phyloP scores from a whole-genome alignment of 1,140 invertebrate species.

The Nasonia vitripennis region DNA sequence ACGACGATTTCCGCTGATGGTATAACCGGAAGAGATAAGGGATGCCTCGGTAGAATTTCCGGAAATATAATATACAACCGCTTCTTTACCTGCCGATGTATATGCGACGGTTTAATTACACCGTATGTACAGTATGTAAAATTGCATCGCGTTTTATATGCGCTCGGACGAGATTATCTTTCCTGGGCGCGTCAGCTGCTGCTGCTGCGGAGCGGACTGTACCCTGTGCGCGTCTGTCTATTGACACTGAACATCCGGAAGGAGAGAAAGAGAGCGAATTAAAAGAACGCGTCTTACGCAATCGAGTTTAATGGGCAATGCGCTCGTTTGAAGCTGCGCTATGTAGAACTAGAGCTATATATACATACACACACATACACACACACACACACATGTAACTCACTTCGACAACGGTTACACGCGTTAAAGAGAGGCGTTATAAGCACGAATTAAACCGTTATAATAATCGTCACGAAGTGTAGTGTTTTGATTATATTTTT shows the following conservation, averaged over 20 bases:
- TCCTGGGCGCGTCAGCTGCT: conserved; percentile 13
- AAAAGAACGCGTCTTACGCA: conserved; percentile 36
- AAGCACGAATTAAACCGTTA: too few relatives aligned
- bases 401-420: too few relatives aligned
- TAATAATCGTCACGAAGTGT: too few relatives aligned
- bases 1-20: too few relatives aligned
- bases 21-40: conserved; percentile 28
- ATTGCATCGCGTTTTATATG: too few relatives aligned
- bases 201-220: background rate
- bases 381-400: too few relatives aligned
- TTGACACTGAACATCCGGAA: conserved; percentile 42
- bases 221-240: background rate
- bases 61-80: background rate
- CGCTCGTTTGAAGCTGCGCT: background rate
- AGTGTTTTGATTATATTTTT: too few relatives aligned
- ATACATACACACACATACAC: too few relatives aligned
- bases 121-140: background rate
- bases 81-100: too few relatives aligned
- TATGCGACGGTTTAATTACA: too few relatives aligned
- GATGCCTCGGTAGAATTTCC: background rate
- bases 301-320: conserved; percentile 25
- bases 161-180: background rate
- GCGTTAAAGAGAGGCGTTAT: too few relatives aligned
- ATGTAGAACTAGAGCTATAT: background rate
- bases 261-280: conserved; percentile 5